phyloP scores from a whole-genome alignment of 2,797 vertebrate species.

The Falco berigora region DNA sequence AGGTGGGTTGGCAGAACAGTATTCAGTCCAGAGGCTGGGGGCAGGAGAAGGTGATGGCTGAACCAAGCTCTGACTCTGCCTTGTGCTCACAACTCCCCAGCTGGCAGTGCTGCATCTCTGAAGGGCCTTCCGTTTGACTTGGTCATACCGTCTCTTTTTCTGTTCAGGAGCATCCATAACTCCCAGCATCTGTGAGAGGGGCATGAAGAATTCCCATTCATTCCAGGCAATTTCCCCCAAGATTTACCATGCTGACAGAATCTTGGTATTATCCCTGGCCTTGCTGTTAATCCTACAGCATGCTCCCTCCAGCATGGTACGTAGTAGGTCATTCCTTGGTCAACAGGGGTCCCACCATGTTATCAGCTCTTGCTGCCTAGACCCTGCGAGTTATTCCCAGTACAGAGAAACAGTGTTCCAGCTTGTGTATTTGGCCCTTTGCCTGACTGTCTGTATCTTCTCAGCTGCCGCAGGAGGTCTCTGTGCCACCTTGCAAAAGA shows the following conservation, averaged over 20 bases:
- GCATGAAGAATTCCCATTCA: not conserved
- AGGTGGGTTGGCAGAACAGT: not conserved
- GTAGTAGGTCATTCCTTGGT: not conserved
- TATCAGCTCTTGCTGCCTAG: not conserved
- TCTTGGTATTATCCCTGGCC: not conserved
- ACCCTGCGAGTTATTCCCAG: not conserved
- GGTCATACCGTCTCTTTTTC: not conserved
- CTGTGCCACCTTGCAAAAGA: not conserved
- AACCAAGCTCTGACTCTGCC: not conserved
- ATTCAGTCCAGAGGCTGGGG: accelerated
- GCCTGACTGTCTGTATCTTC: not conserved
- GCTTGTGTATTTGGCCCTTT: not conserved
- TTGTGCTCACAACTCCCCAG: not conserved
- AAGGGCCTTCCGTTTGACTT: not conserved
- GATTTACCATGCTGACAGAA: not conserved
- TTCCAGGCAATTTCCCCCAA: not conserved
- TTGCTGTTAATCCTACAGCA: not conserved
- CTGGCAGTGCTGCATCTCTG: not conserved
- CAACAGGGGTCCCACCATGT: not conserved
- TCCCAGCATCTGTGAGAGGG: not conserved
- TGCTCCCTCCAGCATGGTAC: not conserved
- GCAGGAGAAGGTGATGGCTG: not conserved
- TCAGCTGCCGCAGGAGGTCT: not conserved
- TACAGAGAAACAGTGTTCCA: not conserved
- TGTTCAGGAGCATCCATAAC: not conserved